Evolutionary conservation across 2,797 vertebrate species (phyloP), one percentile per base, ranked within the genome.

Genomic region (Gouania willdenowi): DNA sequence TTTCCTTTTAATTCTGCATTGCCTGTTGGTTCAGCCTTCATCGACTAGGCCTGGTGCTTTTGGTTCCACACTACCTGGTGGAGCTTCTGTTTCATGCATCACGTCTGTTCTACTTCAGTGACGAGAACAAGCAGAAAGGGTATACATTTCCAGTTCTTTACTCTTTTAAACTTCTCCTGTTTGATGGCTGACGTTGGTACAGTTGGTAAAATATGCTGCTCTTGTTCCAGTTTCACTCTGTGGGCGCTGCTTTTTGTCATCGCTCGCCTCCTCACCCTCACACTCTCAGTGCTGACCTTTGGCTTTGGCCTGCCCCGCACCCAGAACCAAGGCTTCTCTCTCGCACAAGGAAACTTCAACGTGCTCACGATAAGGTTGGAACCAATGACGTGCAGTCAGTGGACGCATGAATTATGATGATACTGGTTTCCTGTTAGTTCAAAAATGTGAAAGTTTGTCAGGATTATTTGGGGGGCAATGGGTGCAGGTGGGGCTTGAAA

Each of bases 41-140:
- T 39, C 75, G 87, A 41, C 79, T 93, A 66, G 91, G 90, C 48
- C 81, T 93, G 65, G 83, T 92, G 66, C 57, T 93, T 52, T 76
- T 93, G 66, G 87, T 92, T 52, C 90, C 91, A 52, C 91, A 92
- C 73, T 93, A 92, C 77, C 75, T 92, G 71, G 91, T 92, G 71
- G 91, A 93, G 81, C 84, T 93, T 22, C 79, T 92, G 75, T 93
- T 92, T 59, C 91, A 92, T 21, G 90, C 90, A 9, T 93, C 90
- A 9, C 87, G 88, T 20, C 88, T 93, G 60, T 91, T 91, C 74
- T 91, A 92, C 86, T 92, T 93, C 82, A 92, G 88, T 29, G 90
- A 92, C 1, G 90, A 93, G 69, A 92, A 92, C 85, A 91, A 92
- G 64, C 90, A 91, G 60, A 92, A 92, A 68, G 91, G 91, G 91